A percentile compares a stretch with the other conserved stretches of the same genome.
Conservation (phyloP, 2,888 invertebrate genomes). For the Perizoma flavofasciatum region DNA sequence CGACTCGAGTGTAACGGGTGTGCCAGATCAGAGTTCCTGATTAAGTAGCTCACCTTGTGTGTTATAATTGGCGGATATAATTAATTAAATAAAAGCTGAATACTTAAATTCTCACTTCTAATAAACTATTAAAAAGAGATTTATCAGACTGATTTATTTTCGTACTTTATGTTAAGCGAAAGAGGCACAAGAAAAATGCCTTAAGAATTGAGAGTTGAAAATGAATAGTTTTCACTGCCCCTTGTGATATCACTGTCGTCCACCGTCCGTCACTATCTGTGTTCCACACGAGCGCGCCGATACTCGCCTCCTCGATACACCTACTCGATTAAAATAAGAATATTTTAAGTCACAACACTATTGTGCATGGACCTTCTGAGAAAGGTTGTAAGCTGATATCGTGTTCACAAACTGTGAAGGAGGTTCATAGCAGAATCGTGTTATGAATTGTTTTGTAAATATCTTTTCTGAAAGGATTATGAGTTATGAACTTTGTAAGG, state of each 20-base stretch:
- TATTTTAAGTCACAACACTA: slow-evolving; percentile 69
- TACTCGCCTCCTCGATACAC: slow-evolving; percentile 69
- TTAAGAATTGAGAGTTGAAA: slow-evolving; percentile 58
- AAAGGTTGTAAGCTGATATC: slow-evolving; percentile 57
- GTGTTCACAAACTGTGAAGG: slow-evolving; percentile 47
- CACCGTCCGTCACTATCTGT: slow-evolving; percentile 78
- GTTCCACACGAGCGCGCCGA: slow-evolving; percentile 77
- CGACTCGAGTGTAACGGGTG: slow-evolving; percentile 10
- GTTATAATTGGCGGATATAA: slow-evolving; percentile 28
- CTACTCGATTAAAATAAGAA: slow-evolving; percentile 80
- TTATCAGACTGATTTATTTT: slow-evolving; percentile 15
- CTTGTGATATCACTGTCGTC: slow-evolving; percentile 55
- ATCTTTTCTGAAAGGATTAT: slow-evolving; percentile 25
- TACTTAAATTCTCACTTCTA: slow-evolving; percentile 38
- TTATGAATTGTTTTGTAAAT: slow-evolving; percentile 33
- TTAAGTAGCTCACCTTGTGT: slow-evolving; percentile 24
- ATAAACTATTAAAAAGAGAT: slow-evolving; percentile 23
- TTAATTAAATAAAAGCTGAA: slow-evolving; percentile 30
- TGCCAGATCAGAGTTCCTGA: slow-evolving; percentile 21
- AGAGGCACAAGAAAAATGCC: background rate
- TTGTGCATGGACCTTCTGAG: slow-evolving; percentile 60
- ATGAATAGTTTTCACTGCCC: slow-evolving; percentile 66
- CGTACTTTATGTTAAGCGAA: background rate
- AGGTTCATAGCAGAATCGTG: slow-evolving; percentile 37
- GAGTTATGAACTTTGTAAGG: slow-evolving; percentile 22